Percentiles rank a stretch among this genome's conserved stretches.
phyloP scores from a whole-genome alignment of 2,797 vertebrate species.

The Oreortyx pictus region DNA sequence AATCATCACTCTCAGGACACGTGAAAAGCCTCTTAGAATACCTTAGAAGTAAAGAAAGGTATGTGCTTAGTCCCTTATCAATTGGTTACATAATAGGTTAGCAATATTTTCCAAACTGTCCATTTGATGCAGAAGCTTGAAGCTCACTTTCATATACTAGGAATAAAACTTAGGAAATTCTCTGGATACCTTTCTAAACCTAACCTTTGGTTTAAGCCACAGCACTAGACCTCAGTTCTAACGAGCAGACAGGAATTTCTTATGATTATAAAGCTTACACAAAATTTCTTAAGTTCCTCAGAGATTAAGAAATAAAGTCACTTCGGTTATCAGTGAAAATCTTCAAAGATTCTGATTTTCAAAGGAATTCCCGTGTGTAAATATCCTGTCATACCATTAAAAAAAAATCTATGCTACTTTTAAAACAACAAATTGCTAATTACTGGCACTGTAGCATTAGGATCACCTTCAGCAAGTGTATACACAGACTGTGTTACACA shows the following conservation, averaged over 20 bases:
- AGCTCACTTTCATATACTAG: not conserved
- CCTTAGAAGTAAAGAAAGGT: not conserved
- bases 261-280: not conserved
- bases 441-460: not conserved
- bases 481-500: not conserved
- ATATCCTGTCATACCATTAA: not conserved
- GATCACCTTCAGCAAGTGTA: fast-evolving
- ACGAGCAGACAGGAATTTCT: not conserved
- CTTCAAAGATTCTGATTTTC: not conserved
- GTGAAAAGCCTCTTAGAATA: not conserved
- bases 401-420: not conserved
- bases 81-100: not conserved
- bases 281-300: not conserved
- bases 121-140: not conserved
- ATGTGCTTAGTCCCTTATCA: not conserved
- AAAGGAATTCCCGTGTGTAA: not conserved
- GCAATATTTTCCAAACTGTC: not conserved
- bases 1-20: not conserved
- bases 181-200: not conserved
- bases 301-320: not conserved
- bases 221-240: not conserved
- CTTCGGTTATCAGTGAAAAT: not conserved
- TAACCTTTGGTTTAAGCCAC: not conserved
- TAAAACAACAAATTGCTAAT: not conserved
- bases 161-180: not conserved